Conservation (phyloP, 2,888 invertebrate species). For the Punctoribates punctum region DNA sequence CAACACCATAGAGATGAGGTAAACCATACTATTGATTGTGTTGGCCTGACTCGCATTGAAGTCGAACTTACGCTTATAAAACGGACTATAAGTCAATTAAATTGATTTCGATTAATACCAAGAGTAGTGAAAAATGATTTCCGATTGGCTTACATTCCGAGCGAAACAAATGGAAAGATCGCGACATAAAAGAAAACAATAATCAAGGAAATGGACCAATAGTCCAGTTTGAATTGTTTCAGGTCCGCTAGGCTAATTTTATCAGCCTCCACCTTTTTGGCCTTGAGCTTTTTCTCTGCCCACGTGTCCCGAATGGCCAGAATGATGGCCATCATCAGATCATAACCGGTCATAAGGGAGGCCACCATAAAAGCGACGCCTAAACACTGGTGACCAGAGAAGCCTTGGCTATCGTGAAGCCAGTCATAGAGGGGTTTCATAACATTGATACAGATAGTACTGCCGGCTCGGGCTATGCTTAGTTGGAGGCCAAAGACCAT, state of each 20-base stretch:
- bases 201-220: constrained; percentile 84
- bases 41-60: constrained; percentile 71
- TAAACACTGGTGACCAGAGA: constrained; percentile 61
- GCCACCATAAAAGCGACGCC: constrained; percentile 76
- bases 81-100: constrained; percentile 52
- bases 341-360: constrained; percentile 73
- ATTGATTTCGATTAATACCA: no score
- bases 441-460: constrained; percentile 49
- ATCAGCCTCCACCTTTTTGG: constrained; percentile 51
- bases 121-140: no score
- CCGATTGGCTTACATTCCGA: constrained; percentile 84
- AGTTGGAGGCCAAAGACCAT: constrained; percentile 96
- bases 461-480: constrained; percentile 78
- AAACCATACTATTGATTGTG: constrained; percentile 72
- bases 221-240: constrained; percentile 70
- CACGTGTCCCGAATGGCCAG: constrained; percentile 80
- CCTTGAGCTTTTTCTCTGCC: constrained; percentile 62
- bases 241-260: constrained; percentile 70
- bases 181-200: constrained; percentile 93
- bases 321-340: constrained; percentile 73
- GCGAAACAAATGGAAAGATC: constrained; percentile 90
- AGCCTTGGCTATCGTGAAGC: constrained; percentile 60
- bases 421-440: constrained; percentile 85
- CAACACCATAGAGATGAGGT: constrained; percentile 72
- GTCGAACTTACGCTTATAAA: constrained; percentile 78